phyloP scores from a whole-genome alignment of 1,140 invertebrate species.

The Oscheius sp. region DNA sequence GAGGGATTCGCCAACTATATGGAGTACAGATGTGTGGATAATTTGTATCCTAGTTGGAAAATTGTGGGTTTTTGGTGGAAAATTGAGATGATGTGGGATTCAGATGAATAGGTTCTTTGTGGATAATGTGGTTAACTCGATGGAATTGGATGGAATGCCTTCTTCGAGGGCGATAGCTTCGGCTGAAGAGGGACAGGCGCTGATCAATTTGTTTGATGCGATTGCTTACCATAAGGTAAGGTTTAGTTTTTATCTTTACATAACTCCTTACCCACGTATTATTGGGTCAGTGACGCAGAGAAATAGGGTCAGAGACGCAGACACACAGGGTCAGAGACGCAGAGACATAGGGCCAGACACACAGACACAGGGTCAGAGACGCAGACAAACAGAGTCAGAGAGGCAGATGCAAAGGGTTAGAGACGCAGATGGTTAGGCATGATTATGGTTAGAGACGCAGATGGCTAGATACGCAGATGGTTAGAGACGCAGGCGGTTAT shows the following conservation, averaged over 20 bases:
- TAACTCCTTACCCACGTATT: neutral
- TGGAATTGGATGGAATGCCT: constrained; percentile 44
- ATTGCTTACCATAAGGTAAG: constrained; percentile 50
- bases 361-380: too few species aligned
- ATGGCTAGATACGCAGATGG: too few species aligned
- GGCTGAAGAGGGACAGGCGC: constrained; percentile 45
- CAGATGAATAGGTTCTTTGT: constrained; percentile 48
- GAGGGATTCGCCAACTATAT: constrained; percentile 81
- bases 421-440: too few species aligned
- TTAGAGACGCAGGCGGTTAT: too few species aligned
- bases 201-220: constrained; percentile 48
- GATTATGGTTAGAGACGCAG: too few species aligned
- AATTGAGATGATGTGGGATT: neutral
- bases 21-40: constrained; percentile 68
- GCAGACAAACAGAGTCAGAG: too few species aligned
- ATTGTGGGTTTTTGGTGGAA: constrained; percentile 41
- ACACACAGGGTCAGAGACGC: too few species aligned
- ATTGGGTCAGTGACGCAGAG: neutral
- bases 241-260: neutral
- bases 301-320: neutral
- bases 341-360: too few species aligned
- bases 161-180: constrained; percentile 47
- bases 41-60: constrained; percentile 48
- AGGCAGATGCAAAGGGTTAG: too few species aligned
- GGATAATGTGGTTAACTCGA: constrained; percentile 43